These are phyloP conservation scores for Zoanthus solanderi DNA, from an alignment of 92 coral and sea anemone genomes.

Conservation along the genomic window DNA sequence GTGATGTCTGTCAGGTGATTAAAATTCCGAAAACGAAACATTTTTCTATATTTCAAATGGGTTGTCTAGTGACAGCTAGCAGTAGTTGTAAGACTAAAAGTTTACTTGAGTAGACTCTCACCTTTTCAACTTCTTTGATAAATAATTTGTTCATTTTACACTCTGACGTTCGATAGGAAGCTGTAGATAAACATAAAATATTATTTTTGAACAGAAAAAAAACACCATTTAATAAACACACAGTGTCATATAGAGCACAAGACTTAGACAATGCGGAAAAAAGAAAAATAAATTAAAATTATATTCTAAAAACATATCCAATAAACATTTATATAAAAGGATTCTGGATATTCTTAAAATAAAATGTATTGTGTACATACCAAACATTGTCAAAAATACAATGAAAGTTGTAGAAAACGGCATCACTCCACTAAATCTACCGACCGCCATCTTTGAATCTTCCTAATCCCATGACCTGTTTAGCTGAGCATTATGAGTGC, in stretches of 20 bases:
- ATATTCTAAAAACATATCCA: not conserved
- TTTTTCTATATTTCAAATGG: not conserved
- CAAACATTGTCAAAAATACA: conserved; percentile 11
- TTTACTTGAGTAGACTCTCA: conserved; percentile 6
- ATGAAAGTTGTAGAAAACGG: conserved; percentile 20
- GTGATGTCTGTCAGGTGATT: too few species aligned
- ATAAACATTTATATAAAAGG: not conserved
- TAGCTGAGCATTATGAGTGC: conserved; percentile 31
- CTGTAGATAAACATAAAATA: conserved; percentile 13
- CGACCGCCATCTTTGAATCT: conserved; percentile 37
- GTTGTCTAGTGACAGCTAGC: conserved; percentile 35
- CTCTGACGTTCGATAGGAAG: conserved; percentile 2
- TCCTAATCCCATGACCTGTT: conserved; percentile 38
- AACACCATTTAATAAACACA: not conserved
- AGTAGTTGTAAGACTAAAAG: not conserved
- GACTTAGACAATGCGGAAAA: not conserved
- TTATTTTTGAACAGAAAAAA: not conserved
- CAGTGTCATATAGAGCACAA: not conserved
- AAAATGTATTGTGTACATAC: not conserved
- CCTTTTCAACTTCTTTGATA: conserved; percentile 76
- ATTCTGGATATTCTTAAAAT: not conserved
- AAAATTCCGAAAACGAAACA: not conserved
- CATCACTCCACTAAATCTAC: not conserved
- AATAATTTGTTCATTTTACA: conserved; percentile 54
- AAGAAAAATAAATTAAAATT: not conserved